Evolutionary conservation across 2,113 vertebrate species (phyloP).

Genomic region (Crotalus horridus): DNA sequence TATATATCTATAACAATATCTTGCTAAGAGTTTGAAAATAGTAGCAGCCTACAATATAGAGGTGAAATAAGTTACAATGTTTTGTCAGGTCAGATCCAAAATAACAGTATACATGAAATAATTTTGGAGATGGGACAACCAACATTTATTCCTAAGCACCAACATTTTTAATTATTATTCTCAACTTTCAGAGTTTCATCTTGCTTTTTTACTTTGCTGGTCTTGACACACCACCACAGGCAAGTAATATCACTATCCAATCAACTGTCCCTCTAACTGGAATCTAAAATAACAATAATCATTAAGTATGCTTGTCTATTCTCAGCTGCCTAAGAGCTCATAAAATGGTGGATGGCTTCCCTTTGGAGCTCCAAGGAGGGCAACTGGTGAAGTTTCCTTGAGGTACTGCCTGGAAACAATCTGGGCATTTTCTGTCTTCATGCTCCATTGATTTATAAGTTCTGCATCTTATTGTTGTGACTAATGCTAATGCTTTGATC

Average conservation of each 20-base stretch:
- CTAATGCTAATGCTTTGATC: too few species aligned
- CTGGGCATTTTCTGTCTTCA: too few species aligned
- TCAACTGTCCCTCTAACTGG: background rate
- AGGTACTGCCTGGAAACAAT: too few species aligned
- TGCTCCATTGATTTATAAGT: too few species aligned
- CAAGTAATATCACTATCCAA: background rate
- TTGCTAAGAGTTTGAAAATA: background rate
- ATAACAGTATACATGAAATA: background rate
- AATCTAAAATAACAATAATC: too few species aligned
- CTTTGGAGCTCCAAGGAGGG: too few species aligned
- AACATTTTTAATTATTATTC: background rate
- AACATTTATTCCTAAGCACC: background rate
- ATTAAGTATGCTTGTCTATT: too few species aligned
- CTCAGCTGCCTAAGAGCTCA: too few species aligned
- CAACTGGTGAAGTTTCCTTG: too few species aligned
- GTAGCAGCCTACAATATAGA: background rate
- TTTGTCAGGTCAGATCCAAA: background rate
- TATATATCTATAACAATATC: background rate
- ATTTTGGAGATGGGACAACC: background rate
- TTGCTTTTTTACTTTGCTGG: background rate
- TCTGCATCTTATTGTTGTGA: too few species aligned
- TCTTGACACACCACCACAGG: background rate
- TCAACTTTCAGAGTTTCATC: background rate
- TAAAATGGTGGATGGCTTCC: too few species aligned
- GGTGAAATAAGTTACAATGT: too few species aligned